Evolutionary conservation across 30 jellyfish, hydroid and myxozoan species (phyloP), one percentile per base, ranked within the genome.

Genomic region (Phacellophora camtschatica): DNA sequence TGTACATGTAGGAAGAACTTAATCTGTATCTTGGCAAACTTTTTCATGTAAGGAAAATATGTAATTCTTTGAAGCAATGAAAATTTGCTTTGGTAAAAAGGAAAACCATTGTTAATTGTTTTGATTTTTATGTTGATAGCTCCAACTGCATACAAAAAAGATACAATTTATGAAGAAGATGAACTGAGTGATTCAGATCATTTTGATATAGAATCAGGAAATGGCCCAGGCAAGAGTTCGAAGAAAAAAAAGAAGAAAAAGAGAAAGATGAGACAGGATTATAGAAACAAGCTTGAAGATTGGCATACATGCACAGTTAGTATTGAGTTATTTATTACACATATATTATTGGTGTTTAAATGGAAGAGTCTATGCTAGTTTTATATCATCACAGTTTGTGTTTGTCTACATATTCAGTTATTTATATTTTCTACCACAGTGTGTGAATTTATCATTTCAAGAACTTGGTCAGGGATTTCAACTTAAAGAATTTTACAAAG

Each of bases 381-480:
- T n/a, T n/a, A n/a, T n/a, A n/a, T n/a, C n/a, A n/a, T n/a, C n/a
- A n/a, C n/a, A n/a, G n/a, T n/a, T n/a, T n/a, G n/a, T n/a, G n/a
- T n/a, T n/a, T n/a, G n/a, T n/a, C n/a, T n/a, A n/a, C n/a, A n/a
- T n/a, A n/a, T n/a, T n/a, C n/a, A n/a, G n/a, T n/a, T n/a, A n/a
- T n/a, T n/a, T n/a, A n/a, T n/a, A n/a, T n/a, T 57, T 46, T 48
- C 35, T 19, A 18, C 35, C 51, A 11, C 85, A 93, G 99, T 83
- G 90, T 69, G 97, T 93, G 18, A 93, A 93, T 61, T 63, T 93
- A 29, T 93, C 99, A 13, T 93, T 71, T 63, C 99, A 93, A 93
- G 99, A 93, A 29, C 87, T 93, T 37, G 99, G 97, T 32, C 99
- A 93, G 50, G 70, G 71, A 13, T 93, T 79, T 75, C 99, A 93